Evolutionary conservation across 2,888 invertebrate genomes (phyloP), one percentile per base, ranked within the genome.

Genomic region (Microplitis manilae): DNA sequence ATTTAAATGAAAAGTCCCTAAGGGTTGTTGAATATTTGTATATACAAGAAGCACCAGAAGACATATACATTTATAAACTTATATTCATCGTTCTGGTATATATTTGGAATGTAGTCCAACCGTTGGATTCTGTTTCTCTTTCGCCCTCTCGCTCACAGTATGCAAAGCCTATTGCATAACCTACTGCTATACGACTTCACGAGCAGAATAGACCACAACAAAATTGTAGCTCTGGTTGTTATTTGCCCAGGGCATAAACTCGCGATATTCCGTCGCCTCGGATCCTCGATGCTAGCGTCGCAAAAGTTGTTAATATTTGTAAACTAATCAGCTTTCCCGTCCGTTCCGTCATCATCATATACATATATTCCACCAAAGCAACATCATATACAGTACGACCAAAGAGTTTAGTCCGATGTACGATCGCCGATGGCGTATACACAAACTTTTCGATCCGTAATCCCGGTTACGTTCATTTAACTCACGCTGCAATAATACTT

Each of bases 281-380:
- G 9, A 72, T 73, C 50, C 65, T 73, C 65, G 40, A 68, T 17
- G 40, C 41, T 15, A 15, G n/a, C 64, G 60, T 75, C 30, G 70
- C 71, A 41, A 70, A 79, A 79, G 77, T 79, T 79, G 77, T 79
- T 79, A 79, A 77, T 79, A 81, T 79, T 79, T 76, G 79, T 78
- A 79, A 65, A 65, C 65, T 65, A 65, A 81, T 81, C 78, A 79
- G 81, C 73, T 76, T 79, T 81, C 73, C 61, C 64, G 68, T 77
- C 76, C 71, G 78, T 75, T 73, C 64, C 39, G 60, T 78, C 73
- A 72, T 68, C 50, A 13, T 30, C 8, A 50, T 50, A 50, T 50
- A 50, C 5, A 50, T 50, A 50, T 50, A 50, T 7, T 50, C 50
- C 50, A 50, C 13, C 9, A 50, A 9, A 50, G 13, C 50, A 50